phyloP scores from a whole-genome alignment of 2,888 invertebrate species.

The Tiliacea citrago region DNA sequence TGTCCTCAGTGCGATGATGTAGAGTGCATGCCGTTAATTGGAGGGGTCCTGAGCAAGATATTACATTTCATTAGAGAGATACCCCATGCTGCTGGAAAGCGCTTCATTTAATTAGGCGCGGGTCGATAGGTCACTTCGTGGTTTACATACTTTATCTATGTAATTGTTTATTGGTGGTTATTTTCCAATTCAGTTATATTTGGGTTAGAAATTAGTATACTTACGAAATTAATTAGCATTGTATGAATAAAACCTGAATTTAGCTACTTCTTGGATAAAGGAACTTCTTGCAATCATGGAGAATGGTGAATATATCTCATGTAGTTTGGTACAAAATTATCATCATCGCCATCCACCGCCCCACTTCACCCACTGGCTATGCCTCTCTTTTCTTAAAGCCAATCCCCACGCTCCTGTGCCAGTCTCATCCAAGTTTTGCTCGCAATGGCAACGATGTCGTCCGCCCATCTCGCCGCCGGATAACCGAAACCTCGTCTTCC shows the following conservation, averaged over 20 bases:
- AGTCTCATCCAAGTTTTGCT: too few relatives aligned
- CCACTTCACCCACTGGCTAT: too few relatives aligned
- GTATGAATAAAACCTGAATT: not conserved
- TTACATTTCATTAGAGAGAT: conserved; percentile 73
- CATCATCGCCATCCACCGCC: too few relatives aligned
- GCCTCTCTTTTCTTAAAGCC: too few relatives aligned
- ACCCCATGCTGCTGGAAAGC: conserved; percentile 61
- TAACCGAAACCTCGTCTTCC: too few relatives aligned
- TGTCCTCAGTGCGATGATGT: conserved; percentile 42
- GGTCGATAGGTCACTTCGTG: conserved; percentile 61
- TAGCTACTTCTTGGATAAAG: not conserved
- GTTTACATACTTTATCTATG: conserved; percentile 32
- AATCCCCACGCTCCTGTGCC: too few relatives aligned
- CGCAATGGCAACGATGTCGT: too few relatives aligned
- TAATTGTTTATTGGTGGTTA: conserved; percentile 26
- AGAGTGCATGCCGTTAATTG: conserved; percentile 70
- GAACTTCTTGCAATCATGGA: too few relatives aligned
- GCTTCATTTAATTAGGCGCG: conserved; percentile 73
- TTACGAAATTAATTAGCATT: not conserved
- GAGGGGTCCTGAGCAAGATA: conserved; percentile 68
- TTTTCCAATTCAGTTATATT: conserved; percentile 24
- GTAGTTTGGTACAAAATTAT: too few relatives aligned
- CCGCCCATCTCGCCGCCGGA: too few relatives aligned
- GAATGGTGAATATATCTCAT: not conserved
- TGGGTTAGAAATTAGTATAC: conserved; percentile 1